Evolutionary conservation across 1,140 invertebrate species (phyloP).

Genomic region (Calliopsis andreniformis): DNA sequence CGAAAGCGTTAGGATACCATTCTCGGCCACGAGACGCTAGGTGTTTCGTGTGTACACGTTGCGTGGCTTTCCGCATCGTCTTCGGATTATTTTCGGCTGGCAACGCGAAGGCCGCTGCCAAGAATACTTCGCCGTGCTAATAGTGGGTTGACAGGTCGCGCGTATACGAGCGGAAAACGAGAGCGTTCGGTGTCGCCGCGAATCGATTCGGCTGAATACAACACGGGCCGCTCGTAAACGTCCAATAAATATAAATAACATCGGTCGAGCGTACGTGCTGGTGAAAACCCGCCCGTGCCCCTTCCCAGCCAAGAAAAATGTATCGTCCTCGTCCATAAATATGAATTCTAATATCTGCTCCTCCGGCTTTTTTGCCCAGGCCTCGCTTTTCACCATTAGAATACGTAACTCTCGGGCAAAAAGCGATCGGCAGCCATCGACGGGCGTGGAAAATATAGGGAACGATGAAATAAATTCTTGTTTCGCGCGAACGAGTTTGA

Average conservation of each 20-base stretch:
- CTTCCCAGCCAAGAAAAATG: background rate
- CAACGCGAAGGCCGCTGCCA: conserved; percentile 10
- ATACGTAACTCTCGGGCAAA: background rate
- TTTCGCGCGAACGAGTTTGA: too few relatives aligned
- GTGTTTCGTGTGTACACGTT: conserved; percentile 8
- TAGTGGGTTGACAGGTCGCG: conserved; percentile 28
- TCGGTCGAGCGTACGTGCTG: background rate
- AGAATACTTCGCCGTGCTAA: conserved; percentile 40
- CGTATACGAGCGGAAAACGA: background rate
- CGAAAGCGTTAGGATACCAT: background rate
- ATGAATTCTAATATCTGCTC: background rate
- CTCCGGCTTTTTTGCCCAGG: background rate
- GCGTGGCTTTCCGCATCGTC: conserved; percentile 18
- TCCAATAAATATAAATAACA: conserved; percentile 30
- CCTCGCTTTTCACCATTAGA: background rate
- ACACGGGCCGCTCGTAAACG: background rate
- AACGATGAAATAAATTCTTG: background rate
- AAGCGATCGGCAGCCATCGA: too few relatives aligned
- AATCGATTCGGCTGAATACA: background rate
- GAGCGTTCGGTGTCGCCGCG: conserved; percentile 10
- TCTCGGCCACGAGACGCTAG: conserved; percentile 3
- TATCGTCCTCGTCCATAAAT: too few relatives aligned
- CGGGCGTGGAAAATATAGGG: too few relatives aligned
- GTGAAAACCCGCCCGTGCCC: background rate
- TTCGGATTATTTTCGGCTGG: conserved; percentile 45